Evolutionary conservation across 2,113 vertebrate genomes (phyloP).

Genomic region (Microcebus murinus): DNA sequence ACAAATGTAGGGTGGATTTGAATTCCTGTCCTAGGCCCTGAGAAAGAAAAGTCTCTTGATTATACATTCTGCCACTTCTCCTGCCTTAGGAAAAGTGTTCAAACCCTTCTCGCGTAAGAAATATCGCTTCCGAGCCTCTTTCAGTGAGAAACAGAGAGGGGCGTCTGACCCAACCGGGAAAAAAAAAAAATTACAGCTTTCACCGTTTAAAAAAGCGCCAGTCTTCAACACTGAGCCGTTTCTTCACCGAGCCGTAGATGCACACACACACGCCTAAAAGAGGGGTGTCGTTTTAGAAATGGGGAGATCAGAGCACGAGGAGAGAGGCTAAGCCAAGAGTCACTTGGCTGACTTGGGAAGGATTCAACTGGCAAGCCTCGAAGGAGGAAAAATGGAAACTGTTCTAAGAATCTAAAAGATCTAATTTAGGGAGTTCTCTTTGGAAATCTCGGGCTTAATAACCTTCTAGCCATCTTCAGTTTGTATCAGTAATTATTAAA

Average conservation of each 20-base stretch:
- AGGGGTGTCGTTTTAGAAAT: background rate
- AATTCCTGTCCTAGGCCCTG: background rate
- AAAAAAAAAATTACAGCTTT: background rate
- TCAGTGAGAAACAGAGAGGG: background rate
- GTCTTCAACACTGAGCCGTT: background rate
- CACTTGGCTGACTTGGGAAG: background rate
- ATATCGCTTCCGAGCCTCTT: background rate
- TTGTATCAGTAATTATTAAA: background rate
- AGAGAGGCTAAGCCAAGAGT: background rate
- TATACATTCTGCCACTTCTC: background rate
- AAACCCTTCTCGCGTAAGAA: background rate
- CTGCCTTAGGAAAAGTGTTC: background rate
- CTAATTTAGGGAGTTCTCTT: slow-evolving; percentile 30
- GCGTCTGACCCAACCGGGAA: background rate
- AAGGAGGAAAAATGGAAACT: slow-evolving; percentile 52
- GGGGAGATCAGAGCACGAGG: background rate
- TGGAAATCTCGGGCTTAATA: slow-evolving; percentile 39
- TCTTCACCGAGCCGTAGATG: background rate
- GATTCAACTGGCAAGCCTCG: background rate
- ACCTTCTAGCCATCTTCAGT: background rate
- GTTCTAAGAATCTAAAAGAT: slow-evolving; percentile 57
- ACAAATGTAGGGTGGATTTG: background rate
- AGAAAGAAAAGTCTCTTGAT: background rate
- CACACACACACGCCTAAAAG: background rate
- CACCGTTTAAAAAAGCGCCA: background rate